These are phyloP conservation scores for Homarus americanus DNA, from an alignment of 1,140 invertebrate species.

Conservation along the genomic window DNA sequence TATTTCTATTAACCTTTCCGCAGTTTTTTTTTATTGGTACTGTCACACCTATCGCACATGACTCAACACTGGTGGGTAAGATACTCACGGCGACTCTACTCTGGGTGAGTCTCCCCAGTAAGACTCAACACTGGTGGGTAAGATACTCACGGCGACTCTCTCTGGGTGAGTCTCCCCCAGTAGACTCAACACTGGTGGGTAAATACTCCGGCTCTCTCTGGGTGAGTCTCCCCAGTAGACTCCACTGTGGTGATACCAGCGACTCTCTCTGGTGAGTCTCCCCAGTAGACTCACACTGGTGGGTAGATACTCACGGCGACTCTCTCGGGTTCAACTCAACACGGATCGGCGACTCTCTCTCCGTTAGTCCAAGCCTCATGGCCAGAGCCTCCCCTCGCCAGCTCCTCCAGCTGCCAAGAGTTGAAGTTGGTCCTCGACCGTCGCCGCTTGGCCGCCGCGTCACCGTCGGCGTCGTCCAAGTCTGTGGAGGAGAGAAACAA, in stretches of 20 bases:
- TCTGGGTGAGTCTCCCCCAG: too few species aligned
- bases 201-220: neutral
- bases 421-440: slow-evolving; percentile 98
- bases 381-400: slow-evolving; percentile 96
- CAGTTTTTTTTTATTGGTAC: too few species aligned
- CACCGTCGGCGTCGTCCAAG: slow-evolving; percentile 76
- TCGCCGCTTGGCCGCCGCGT: slow-evolving; percentile 84
- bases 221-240: too few species aligned
- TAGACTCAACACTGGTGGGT: too few species aligned
- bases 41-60: too few species aligned
- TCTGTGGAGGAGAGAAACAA: neutral
- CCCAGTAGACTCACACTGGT: too few species aligned
- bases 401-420: slow-evolving; percentile 98
- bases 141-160: neutral
- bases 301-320: slow-evolving; percentile 8
- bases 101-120: neutral
- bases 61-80: neutral
- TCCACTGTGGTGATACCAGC: too few species aligned
- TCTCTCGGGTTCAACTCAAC: neutral
- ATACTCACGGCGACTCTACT: neutral
- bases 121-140: neutral
- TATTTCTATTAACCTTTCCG: too few species aligned
- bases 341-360: slow-evolving; percentile 95
- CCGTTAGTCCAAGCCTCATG: slow-evolving; percentile 95
- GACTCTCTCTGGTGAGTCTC: too few species aligned